Base-by-base conservation (phyloP, 2,888 invertebrate species). In the Eurois occulta region DNA sequence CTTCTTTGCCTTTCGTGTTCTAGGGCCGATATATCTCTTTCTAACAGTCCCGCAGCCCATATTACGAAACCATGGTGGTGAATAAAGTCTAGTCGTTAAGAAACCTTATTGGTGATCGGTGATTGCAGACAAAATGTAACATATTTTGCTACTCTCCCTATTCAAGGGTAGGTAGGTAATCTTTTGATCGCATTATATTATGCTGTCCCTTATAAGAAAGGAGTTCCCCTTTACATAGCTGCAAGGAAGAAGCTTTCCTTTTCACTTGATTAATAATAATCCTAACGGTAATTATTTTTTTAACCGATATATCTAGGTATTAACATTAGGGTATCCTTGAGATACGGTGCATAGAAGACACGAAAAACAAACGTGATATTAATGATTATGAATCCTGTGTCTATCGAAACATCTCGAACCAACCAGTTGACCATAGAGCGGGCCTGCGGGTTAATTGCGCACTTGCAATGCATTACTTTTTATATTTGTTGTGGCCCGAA, bases 161-260 rank as follows among this genome's bases (percentile, higher is more conserved):
- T 81, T 74, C 48, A 62, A 24, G 41, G 52, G 24, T n/a, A 52
- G 52, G 24, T n/a, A 52, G 28, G 2, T 81, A 81, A 81, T 78
- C 81, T 81, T 72, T 60, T 60, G 75, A 75, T 75, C 66, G 32
- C 41, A 81, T 79, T 75, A 52, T n/a, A 52, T 65, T 24, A 58
- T 1, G 81, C 48, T n/a, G 28, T 28, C 43, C 58, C 41, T 41
- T 80, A 35, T 16, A 52, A 35, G 58, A 52, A 10, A 58, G 58
- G 80, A 43, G 48, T 41, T 48, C 43, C 48, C 38, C 35, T 55
- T 77, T 32, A 41, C 18, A 68, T 21, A 46, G 16, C 8, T 32
- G 35, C 28, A 66, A 16, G 46, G 46, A 7, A 18, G 46, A 7
- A 18, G 18, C 1, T 46, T 46, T 46, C 16, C 16, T 5, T 16